phyloP scores from a whole-genome alignment of 2,797 vertebrate genomes.

The Melanotaenia parkinsoni region DNA sequence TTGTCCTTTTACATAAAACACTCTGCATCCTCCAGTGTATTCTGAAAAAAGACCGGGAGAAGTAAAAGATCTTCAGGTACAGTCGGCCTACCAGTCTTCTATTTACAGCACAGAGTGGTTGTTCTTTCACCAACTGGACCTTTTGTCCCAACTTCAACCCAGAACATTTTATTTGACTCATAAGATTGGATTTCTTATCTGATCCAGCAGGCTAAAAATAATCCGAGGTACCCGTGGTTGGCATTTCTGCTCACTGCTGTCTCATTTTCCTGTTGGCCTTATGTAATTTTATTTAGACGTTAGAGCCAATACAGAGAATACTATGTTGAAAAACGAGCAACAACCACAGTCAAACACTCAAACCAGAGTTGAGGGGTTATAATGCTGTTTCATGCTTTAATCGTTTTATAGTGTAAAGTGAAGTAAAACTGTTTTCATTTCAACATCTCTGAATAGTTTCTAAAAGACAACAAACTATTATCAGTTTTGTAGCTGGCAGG shows the following conservation, averaged over 20 bases:
- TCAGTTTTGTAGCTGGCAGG: too few species aligned
- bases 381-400: too few species aligned
- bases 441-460: too few species aligned
- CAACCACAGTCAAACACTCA: neutral
- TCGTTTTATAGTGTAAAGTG: too few species aligned
- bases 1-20: neutral
- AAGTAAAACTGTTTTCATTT: too few species aligned
- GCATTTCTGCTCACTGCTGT: neutral
- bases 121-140: neutral
- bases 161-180: constrained; percentile 9
- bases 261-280: neutral
- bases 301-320: neutral
- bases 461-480: too few species aligned
- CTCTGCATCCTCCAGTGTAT: neutral
- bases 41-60: neutral
- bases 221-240: neutral
- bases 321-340: too few species aligned
- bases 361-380: neutral
- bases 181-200: constrained; percentile 9
- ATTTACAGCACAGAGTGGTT: too few species aligned
- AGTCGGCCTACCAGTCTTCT: neutral
- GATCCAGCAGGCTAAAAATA: neutral
- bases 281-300: neutral
- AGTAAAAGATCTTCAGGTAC: neutral
- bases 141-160: constrained; percentile 6